These are phyloP conservation scores for Atlantisia rogersi DNA, from an alignment of 2,113 vertebrate species.

Conservation along the genomic window DNA sequence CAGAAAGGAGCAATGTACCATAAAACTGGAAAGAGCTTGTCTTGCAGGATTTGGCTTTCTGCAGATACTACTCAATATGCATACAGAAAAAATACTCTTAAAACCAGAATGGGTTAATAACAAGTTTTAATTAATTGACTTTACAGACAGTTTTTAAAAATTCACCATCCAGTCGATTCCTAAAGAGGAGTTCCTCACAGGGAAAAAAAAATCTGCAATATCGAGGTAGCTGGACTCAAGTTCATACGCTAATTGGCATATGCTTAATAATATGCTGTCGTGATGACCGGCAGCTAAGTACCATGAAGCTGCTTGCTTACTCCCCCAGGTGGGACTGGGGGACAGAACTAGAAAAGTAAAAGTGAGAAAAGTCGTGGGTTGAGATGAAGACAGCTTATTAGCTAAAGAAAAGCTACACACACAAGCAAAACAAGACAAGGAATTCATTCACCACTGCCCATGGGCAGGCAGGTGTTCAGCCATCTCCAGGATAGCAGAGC, in stretches of 20 bases:
- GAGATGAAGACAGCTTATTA: no score
- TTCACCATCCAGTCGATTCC: background rate
- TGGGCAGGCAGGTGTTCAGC: no score
- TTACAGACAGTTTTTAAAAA: background rate
- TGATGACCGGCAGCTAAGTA: no score
- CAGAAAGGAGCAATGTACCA: background rate
- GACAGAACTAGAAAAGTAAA: no score
- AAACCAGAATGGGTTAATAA: background rate
- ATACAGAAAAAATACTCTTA: background rate
- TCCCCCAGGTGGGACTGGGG: no score
- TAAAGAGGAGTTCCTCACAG: background rate
- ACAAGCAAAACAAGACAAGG: no score
- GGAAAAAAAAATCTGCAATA: background rate
- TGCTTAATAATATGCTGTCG: background rate
- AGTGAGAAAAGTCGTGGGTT: no score
- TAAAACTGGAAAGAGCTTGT: slow-evolving; percentile 1
- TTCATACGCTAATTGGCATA: background rate
- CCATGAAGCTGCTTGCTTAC: no score
- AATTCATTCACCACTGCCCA: no score
- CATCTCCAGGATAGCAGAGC: no score
- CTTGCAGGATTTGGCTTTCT: background rate
- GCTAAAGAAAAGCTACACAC: no score
- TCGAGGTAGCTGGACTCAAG: background rate
- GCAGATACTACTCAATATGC: background rate
- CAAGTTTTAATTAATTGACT: background rate